These are phyloP conservation scores for Phymastichus coffea DNA, from an alignment of 1,140 invertebrate genomes.

Conservation along the genomic window DNA sequence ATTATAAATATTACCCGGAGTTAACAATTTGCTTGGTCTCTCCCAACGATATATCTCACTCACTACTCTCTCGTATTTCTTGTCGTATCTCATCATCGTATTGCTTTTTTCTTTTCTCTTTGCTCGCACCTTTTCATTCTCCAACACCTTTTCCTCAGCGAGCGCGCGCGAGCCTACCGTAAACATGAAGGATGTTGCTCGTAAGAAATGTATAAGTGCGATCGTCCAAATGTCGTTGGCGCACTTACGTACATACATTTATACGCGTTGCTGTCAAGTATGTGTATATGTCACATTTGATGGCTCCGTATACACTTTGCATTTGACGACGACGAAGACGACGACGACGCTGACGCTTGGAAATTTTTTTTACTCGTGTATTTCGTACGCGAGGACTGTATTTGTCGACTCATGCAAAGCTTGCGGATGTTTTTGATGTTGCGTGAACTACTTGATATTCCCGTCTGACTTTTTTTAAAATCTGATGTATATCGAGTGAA, in stretches of 20 bases:
- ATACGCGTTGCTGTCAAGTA: constrained; percentile 29
- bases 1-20: too few species aligned
- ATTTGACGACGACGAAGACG: too few species aligned
- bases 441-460: not conserved
- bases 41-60: not conserved
- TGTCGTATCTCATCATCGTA: not conserved
- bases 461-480: too few species aligned
- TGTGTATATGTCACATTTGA: constrained; percentile 9
- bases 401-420: not conserved
- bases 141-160: not conserved
- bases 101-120: not conserved
- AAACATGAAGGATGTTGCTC: constrained; percentile 1
- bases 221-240: constrained; percentile 8
- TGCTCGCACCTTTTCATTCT: constrained; percentile 4
- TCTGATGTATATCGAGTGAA: too few species aligned
- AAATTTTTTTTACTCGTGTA: too few species aligned
- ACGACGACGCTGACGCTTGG: too few species aligned
- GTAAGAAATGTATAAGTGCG: not conserved
- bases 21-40: too few species aligned
- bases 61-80: not conserved
- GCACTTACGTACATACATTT: constrained; percentile 11
- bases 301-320: too few species aligned
- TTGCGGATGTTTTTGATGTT: not conserved
- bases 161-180: not conserved
- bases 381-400: too few species aligned